A percentile compares a stretch with the other conserved stretches of the same genome.
phyloP scores from a whole-genome alignment of 2,113 vertebrate species.

The Pagrus major region DNA sequence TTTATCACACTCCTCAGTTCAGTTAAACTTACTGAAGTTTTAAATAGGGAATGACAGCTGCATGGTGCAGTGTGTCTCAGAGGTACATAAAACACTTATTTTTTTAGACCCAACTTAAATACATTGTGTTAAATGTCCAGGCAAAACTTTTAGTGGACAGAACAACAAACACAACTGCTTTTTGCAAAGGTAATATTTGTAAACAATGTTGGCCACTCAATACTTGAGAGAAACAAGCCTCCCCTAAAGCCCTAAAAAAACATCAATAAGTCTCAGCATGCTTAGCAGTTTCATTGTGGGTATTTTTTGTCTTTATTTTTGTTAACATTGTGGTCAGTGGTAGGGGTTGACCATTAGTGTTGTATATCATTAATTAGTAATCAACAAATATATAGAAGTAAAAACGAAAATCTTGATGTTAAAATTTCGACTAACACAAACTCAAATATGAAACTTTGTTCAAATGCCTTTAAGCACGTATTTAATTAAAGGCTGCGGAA shows the following conservation, averaged over 20 bases:
- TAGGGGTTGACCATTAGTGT: too few species aligned
- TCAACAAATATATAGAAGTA: too few species aligned
- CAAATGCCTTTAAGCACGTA: too few species aligned
- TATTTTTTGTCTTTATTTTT: too few species aligned
- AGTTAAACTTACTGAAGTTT: conserved; percentile 55
- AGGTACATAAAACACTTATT: conserved; percentile 31
- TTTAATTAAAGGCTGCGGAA: too few species aligned
- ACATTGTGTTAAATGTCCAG: not conserved
- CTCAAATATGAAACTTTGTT: too few species aligned
- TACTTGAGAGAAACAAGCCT: not conserved
- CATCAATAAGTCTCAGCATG: too few species aligned
- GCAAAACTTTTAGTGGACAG: not conserved
- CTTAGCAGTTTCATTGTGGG: too few species aligned
- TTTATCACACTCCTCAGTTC: conserved; percentile 72
- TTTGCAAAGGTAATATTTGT: not conserved
- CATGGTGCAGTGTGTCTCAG: conserved; percentile 15
- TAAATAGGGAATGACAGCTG: conserved; percentile 48
- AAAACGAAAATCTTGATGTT: too few species aligned
- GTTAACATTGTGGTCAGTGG: too few species aligned
- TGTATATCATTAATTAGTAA: too few species aligned
- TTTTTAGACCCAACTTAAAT: conserved; percentile 26
- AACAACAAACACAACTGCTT: not conserved
- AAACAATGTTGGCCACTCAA: not conserved
- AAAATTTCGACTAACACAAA: too few species aligned
- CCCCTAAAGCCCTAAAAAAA: not conserved